A percentile compares a stretch with the other conserved stretches of the same genome.
Evolutionary conservation across 37 sponge, comb jelly and placozoan species (phyloP).

Genomic region (Halichondria panicea): DNA sequence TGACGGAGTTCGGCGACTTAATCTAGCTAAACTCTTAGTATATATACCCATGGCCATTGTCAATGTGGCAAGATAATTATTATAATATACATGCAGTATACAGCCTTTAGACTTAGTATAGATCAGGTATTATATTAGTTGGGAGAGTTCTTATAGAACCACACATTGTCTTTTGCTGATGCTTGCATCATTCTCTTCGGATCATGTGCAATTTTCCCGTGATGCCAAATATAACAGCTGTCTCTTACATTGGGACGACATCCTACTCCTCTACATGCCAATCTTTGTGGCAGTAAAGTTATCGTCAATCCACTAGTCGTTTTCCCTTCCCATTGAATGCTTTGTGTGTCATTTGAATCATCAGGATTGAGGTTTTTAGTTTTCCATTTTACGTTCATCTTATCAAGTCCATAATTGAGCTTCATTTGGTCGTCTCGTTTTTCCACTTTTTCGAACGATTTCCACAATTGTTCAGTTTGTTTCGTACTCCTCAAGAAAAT

Average conservation of each 20-base stretch:
- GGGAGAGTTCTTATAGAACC: background rate
- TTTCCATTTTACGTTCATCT: background rate
- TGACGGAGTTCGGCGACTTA: too few relatives aligned
- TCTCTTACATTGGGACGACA: background rate
- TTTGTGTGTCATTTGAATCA: too few relatives aligned
- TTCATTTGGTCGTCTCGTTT: conserved; percentile 4
- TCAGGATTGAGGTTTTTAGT: too few relatives aligned
- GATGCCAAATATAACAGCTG: conserved; percentile 8
- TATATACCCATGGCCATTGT: too few relatives aligned
- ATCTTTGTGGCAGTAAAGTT: background rate
- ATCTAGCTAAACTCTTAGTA: too few relatives aligned
- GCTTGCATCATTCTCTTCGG: background rate
- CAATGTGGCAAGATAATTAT: too few relatives aligned
- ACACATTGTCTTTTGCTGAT: conserved; percentile 4
- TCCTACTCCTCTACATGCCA: background rate
- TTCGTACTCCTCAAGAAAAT: conserved; percentile 3
- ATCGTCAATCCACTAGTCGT: background rate
- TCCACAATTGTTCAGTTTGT: background rate
- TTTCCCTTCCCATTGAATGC: too few relatives aligned
- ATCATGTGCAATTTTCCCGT: background rate
- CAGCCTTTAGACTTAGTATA: too few relatives aligned
- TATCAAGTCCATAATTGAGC: background rate
- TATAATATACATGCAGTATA: too few relatives aligned
- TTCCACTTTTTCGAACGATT: background rate
- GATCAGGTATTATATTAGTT: too few relatives aligned